Base-by-base conservation (phyloP, 2,888 invertebrate species). In the Salticus scenicus region DNA sequence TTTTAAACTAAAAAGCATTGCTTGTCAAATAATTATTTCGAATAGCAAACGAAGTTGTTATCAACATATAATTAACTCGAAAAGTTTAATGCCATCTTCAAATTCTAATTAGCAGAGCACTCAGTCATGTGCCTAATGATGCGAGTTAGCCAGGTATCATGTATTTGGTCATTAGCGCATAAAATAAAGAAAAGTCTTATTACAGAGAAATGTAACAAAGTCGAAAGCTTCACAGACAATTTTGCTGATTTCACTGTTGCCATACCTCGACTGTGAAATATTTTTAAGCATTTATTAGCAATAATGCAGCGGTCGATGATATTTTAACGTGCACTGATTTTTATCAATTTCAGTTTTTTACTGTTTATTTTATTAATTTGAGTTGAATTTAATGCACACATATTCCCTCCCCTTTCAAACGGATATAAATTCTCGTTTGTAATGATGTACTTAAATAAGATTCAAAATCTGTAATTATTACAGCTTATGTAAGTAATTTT, bases 71-170 rank as follows among this genome's bases (percentile, higher is more conserved):
- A 57, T 57, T 57, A 57, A 24, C 57, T 57, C 20, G 57, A 57
- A 57, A 57, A 24, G 24, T 57, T 57, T 57, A 57, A 57, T 57
- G 57, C 57, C 57, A 57, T 57, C 57, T 57, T 57, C 24, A 24
- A 57, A 57, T 57, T 24, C 57, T 57, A 57, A 57, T 57, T 57
- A 57, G 57, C 57, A 24, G 57, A 57, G 24, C 24, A 24, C 57
- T 57, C 57, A 57, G 24, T 57, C 57, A 24, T 57, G 57, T 57
- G n/a, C n/a, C 57, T 57, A 57, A 57, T 57, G 57, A 57, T 57
- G 24, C 24, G 24, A 5, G 24, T 24, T 1, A 57, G 57, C 57
- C 57, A 57, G 57, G 57, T 57, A 57, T 57, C 57, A 57, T 12
- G 57, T 57, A 24, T 57, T 57, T 24, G 57, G 57, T 57, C 57